These are phyloP conservation scores for Mycteria americana DNA, from an alignment of 2,797 vertebrate genomes.

Conservation along the genomic window DNA sequence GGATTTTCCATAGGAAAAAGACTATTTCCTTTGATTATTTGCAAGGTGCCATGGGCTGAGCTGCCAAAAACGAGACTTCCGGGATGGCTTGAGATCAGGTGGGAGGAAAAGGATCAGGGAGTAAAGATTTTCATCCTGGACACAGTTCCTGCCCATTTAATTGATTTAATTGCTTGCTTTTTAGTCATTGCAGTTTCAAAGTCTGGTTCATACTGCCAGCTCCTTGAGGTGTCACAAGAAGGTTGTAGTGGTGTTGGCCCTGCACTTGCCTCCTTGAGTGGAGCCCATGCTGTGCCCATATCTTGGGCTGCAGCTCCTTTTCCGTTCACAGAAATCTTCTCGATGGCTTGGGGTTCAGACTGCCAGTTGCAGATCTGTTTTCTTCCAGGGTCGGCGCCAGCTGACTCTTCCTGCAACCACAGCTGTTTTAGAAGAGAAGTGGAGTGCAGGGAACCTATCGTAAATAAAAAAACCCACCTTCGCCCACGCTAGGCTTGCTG, in stretches of 20 bases:
- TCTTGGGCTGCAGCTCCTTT: background rate
- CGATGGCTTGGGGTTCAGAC: background rate
- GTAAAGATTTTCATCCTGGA: background rate
- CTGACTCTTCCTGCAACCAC: background rate
- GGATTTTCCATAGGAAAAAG: constrained; percentile 25
- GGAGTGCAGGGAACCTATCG: background rate
- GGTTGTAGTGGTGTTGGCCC: background rate
- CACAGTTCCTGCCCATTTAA: background rate
- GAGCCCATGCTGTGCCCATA: accelerated
- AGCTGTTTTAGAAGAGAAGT: background rate
- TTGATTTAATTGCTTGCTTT: background rate
- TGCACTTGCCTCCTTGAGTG: accelerated
- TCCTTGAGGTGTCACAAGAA: background rate
- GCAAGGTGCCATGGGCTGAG: background rate
- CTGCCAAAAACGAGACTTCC: background rate
- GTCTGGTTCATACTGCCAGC: background rate
- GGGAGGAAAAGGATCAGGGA: background rate
- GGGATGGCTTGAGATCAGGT: background rate
- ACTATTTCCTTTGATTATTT: background rate
- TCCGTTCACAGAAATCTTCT: background rate
- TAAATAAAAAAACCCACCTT: background rate
- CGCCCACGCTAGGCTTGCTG: background rate
- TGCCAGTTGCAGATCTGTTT: background rate
- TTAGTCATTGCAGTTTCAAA: background rate
- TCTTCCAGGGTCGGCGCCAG: background rate